Percentiles rank a stretch among this genome's conserved stretches.
Evolutionary conservation across 2,113 vertebrate species (phyloP).

Genomic region (Rhipidura dahli): DNA sequence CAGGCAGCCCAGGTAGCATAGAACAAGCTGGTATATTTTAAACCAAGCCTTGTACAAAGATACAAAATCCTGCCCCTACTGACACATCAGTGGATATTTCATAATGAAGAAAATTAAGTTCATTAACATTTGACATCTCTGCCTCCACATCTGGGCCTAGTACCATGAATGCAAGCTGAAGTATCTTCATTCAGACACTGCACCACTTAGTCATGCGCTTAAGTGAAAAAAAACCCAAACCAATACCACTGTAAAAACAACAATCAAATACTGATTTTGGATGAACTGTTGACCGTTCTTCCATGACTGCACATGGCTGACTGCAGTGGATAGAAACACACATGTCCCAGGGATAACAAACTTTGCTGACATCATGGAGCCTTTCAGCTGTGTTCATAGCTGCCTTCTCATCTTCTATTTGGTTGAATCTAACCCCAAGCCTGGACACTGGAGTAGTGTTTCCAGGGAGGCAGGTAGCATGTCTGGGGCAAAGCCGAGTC

Average conservation of each 20-base stretch:
- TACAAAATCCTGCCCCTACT: background rate
- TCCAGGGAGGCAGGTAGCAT: background rate
- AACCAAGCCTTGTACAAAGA: background rate
- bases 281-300: background rate
- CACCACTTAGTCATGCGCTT: background rate
- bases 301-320: background rate
- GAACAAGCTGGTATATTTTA: background rate
- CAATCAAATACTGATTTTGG: background rate
- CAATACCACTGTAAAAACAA: background rate
- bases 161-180: background rate
- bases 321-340: background rate
- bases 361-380: background rate
- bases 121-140: background rate
- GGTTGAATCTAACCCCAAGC: background rate
- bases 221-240: background rate
- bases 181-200: background rate
- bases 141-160: background rate
- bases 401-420: background rate
- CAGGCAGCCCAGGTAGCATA: background rate
- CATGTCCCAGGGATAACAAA: background rate
- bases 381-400: background rate
- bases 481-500: background rate
- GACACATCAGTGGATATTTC: background rate
- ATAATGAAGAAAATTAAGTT: background rate
- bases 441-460: background rate